Percentiles rank a stretch among this genome's conserved stretches.
These are phyloP conservation scores for Varanus salvator DNA, from an alignment of 2,113 vertebrate genomes.

Conservation along the genomic window DNA sequence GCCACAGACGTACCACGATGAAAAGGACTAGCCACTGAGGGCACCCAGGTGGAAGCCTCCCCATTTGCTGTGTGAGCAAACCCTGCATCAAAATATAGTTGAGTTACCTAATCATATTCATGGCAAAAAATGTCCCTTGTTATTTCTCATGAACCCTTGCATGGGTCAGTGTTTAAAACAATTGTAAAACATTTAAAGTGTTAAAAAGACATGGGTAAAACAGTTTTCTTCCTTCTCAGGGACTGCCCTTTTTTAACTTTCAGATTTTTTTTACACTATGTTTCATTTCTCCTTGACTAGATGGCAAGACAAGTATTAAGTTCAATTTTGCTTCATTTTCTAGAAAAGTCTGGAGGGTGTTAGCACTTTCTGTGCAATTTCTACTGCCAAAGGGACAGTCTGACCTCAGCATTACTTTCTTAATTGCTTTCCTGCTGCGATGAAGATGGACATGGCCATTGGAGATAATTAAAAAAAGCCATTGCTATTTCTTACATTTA, in stretches of 20 bases:
- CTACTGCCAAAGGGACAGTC: conserved; percentile 1
- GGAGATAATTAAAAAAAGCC: conserved; percentile 28
- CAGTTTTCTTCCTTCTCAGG: neutral
- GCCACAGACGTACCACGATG: neutral
- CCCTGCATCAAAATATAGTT: neutral
- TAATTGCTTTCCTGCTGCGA: neutral
- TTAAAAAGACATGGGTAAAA: neutral
- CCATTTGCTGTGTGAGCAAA: neutral
- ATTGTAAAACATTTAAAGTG: neutral
- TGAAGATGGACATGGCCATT: conserved; percentile 10
- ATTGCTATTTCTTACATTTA: neutral
- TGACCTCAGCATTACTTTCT: neutral
- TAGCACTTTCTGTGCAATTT: conserved; percentile 14
- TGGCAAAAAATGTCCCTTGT: neutral
- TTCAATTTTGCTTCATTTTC: conserved; percentile 5
- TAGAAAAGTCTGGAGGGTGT: neutral
- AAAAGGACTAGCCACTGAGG: neutral
- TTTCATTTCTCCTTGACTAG: neutral
- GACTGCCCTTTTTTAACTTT: neutral
- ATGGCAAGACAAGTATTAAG: neutral
- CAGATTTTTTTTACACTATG: neutral
- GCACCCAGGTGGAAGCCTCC: neutral
- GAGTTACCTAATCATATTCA: neutral
- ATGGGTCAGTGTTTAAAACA: neutral
- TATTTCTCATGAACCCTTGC: neutral